Conservation (phyloP, 2,888 invertebrate genomes). For the Chymomyza caudatula region DNA sequence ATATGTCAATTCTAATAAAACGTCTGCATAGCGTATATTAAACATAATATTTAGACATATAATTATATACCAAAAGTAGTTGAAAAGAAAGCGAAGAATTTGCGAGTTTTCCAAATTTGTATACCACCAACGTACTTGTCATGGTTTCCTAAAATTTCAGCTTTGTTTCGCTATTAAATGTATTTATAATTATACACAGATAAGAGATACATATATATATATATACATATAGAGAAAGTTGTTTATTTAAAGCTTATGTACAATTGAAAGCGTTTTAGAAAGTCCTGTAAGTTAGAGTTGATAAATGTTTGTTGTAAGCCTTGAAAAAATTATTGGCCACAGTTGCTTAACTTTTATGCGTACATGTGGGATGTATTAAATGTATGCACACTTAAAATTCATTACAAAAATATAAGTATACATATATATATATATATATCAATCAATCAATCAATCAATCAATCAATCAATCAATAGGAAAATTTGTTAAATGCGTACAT, state of each 20-base stretch:
- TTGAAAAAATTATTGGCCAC: not conserved
- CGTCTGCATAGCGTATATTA: not conserved
- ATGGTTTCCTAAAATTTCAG: not conserved
- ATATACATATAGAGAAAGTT: slow-evolving; percentile 22
- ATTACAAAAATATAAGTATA: no score
- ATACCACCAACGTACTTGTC: not conserved
- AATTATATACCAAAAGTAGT: not conserved
- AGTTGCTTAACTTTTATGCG: slow-evolving; percentile 22
- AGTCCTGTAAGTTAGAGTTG: not conserved
- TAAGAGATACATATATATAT: slow-evolving; percentile 14
- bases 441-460: not conserved
- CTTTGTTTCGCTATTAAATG: not conserved
- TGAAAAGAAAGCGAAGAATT: not conserved
- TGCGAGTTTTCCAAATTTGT: not conserved
- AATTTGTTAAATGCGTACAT: not conserved
- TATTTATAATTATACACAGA: slow-evolving; percentile 10
- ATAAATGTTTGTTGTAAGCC: not conserved
- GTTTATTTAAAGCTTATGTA: slow-evolving; percentile 7
- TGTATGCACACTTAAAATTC: no score
- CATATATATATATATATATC: slow-evolving; percentile 23
- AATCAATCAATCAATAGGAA: not conserved
- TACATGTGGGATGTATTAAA: no score
- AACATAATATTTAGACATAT: not conserved
- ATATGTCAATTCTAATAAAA: not conserved
- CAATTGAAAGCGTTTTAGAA: slow-evolving; percentile 3